Evolutionary conservation across 2,797 vertebrate genomes (phyloP).

Genomic region (Smutsia temminckii): DNA sequence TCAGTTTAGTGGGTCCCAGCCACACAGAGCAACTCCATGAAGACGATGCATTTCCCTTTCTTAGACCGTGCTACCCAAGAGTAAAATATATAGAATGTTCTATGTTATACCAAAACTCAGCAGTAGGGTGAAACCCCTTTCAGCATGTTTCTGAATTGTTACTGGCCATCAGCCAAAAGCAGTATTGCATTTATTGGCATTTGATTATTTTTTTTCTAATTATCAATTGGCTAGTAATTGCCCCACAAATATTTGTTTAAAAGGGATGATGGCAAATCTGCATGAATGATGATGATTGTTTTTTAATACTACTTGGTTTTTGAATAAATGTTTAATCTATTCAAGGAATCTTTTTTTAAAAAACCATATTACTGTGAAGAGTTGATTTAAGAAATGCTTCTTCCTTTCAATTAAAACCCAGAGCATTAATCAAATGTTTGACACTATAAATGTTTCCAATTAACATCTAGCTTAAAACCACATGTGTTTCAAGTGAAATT

Average conservation of each 20-base stretch:
- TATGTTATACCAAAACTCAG: not conserved
- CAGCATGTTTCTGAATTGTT: conserved; percentile 55
- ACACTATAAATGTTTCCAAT: conserved; percentile 84
- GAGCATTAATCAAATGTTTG: conserved; percentile 83
- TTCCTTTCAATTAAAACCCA: conserved; percentile 81
- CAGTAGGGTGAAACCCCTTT: conserved; percentile 9
- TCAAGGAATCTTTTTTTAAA: not conserved
- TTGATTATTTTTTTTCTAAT: not conserved
- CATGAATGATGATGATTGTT: conserved; percentile 19
- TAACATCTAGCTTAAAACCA: conserved; percentile 85
- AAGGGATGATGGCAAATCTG: conserved; percentile 47
- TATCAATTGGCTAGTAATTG: not conserved
- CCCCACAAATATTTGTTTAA: conserved; percentile 73
- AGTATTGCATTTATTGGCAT: conserved; percentile 39
- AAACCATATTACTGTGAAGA: conserved; percentile 55
- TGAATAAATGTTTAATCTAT: conserved; percentile 56
- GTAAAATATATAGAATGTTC: conserved; percentile 23
- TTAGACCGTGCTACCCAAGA: not conserved
- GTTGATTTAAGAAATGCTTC: conserved; percentile 76
- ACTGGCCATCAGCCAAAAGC: conserved; percentile 55
- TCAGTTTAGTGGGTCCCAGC: not conserved
- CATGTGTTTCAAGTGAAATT: conserved; percentile 80
- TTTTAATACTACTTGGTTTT: conserved; percentile 58
- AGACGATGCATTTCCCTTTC: not conserved
- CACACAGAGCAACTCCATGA: not conserved